Percentiles rank a stretch among this genome's conserved stretches.
These are phyloP conservation scores for Actias luna DNA, from an alignment of 2,888 invertebrate species.

Conservation along the genomic window DNA sequence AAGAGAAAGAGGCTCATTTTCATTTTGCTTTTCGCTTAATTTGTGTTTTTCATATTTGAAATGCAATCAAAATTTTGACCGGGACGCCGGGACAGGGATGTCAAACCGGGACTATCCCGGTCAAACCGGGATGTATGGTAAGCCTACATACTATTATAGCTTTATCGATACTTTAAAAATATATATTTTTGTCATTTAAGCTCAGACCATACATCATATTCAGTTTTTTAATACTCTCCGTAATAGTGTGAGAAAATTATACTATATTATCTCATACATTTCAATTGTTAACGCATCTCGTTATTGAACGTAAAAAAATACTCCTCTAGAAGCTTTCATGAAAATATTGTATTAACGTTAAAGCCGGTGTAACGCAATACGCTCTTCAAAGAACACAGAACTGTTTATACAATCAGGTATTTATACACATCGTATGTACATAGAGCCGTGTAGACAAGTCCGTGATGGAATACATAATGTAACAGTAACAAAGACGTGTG, in stretches of 20 bases:
- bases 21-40: no score
- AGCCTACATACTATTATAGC: no score
- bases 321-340: neutral
- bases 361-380: neutral
- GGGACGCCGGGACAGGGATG: no score
- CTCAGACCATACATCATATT: neutral
- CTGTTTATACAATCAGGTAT: conserved; percentile 7
- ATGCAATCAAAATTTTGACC: no score
- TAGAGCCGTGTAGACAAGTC: conserved; percentile 39
- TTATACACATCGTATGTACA: conserved; percentile 3
- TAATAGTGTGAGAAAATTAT: neutral
- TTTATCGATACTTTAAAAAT: no score
- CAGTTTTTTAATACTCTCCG: neutral
- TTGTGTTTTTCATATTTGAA: no score
- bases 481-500: conserved; percentile 64
- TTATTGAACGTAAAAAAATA: neutral
- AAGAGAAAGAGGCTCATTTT: no score
- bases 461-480: conserved; percentile 69
- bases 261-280: neutral
- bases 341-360: neutral
- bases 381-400: conserved; percentile 7
- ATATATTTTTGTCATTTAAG: no score
- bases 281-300: neutral
- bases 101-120: no score
- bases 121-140: no score